Conservation (phyloP, 2,797 vertebrate genomes). For the Melanotaenia maccullochi region DNA sequence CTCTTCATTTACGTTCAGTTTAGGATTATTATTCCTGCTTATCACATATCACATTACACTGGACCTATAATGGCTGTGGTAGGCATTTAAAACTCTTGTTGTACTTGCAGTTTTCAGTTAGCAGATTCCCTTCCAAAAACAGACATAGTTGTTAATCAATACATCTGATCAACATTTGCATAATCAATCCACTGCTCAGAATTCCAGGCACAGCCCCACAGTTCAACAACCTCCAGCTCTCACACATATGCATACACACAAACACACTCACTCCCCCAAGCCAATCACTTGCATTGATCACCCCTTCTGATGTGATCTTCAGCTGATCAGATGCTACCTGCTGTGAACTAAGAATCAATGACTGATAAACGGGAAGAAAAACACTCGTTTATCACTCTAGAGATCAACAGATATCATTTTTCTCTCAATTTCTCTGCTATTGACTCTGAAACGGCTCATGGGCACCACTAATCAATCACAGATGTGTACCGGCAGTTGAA, state of each 20-base stretch:
- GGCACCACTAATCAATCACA: conserved; percentile 77
- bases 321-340: conserved; percentile 83
- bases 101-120: conserved; percentile 38
- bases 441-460: conserved; percentile 68
- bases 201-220: conserved; percentile 73
- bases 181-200: conserved; percentile 78
- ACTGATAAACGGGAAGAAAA: conserved; percentile 82
- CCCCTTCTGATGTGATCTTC: conserved; percentile 77
- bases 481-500: conserved; percentile 64
- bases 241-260: conserved; percentile 28
- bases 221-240: conserved; percentile 44
- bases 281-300: conserved; percentile 81
- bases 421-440: conserved; percentile 81
- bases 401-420: conserved; percentile 83
- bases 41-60: background rate
- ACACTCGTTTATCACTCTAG: conserved; percentile 82
- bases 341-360: conserved; percentile 79
- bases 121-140: conserved; percentile 46
- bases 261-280: conserved; percentile 45
- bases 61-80: background rate
- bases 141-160: conserved; percentile 72
- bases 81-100: conserved; percentile 16
- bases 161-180: conserved; percentile 71
- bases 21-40: background rate
- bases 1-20: background rate